Evolutionary conservation across 2,113 vertebrate species (phyloP).

Genomic region (Strix uralensis): DNA sequence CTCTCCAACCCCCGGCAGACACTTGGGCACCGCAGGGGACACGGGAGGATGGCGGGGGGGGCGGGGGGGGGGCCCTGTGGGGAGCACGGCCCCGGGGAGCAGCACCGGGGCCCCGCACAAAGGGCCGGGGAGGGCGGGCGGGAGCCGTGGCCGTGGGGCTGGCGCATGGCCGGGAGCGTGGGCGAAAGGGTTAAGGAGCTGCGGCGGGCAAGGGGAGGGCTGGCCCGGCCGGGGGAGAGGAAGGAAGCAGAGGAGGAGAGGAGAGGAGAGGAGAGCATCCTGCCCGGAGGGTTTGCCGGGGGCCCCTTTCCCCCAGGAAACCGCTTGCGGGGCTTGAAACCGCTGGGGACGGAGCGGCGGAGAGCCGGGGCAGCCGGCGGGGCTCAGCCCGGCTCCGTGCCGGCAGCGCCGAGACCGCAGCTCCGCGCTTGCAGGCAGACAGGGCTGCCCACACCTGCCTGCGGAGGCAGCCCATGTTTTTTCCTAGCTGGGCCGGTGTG

Average conservation of each 20-base stretch:
- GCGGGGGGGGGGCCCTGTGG: no score
- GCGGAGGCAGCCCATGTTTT: not conserved
- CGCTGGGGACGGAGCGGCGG: not conserved
- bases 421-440: not conserved
- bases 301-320: conserved; percentile 34
- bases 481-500: no score
- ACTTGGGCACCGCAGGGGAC: not conserved
- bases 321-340: not conserved
- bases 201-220: not conserved
- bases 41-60: not conserved
- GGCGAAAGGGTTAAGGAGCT: conserved; percentile 47
- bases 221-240: not conserved
- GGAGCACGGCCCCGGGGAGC: not conserved
- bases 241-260: conserved; percentile 58
- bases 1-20: not conserved
- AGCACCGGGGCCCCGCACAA: not conserved
- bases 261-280: conserved; percentile 45
- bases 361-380: not conserved
- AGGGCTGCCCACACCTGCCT: not conserved
- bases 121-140: not conserved
- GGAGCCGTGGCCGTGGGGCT: not conserved
- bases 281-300: not conserved
- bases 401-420: not conserved
- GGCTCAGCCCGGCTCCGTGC: not conserved
- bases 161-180: not conserved